Base-by-base conservation (phyloP, 2,113 vertebrate species). In the Saguinus imperator region DNA sequence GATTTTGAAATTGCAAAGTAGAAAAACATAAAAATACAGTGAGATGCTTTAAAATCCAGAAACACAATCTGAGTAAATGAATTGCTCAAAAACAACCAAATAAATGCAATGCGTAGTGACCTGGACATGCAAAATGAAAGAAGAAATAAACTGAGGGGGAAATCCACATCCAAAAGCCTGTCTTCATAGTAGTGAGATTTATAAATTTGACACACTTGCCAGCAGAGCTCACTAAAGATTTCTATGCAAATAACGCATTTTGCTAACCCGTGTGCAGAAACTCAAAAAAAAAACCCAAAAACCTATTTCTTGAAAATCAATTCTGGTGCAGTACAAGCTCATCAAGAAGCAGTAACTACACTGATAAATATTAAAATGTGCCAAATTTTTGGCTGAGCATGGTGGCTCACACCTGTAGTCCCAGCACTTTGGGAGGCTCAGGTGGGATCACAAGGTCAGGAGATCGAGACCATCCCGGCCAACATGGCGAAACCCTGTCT, bases 261-360 rank as follows among this genome's bases (percentile, higher is more conserved):
- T 79, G 86, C 98, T 98, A 98, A 98, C 94, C 97, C 98, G 96
- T 88, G 88, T 98, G 98, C 98, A 57, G 14, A 68, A 81, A 58
- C 5, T 3, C 6, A 52, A 72, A 86, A 83, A 77, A 98, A 98
- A 98, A 99, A 98, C 98, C 97, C 3, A 52, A 52, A 99, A 99
- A 98, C 98, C 98, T 98, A 99, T 98, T 99, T 99, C 98, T 98
- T 98, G 98, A 99, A 99, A 99, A 99, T 99, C 99, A 99, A 99
- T 99, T 99, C 98, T 98, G 98, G 91, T 95, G 97, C 95, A 98
- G 95, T 97, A 96, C 94, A 97, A 98, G 98, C 98, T 93, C 98
- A 98, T 98, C 96, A 97, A 98, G 98, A 98, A 93, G 92, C 97
- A 98, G 96, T 95, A 97, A 98, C 97, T 94, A 75, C 37, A 85